These are phyloP conservation scores for Drosophila macrospina DNA, from an alignment of 2,888 invertebrate species.

Conservation along the genomic window DNA sequence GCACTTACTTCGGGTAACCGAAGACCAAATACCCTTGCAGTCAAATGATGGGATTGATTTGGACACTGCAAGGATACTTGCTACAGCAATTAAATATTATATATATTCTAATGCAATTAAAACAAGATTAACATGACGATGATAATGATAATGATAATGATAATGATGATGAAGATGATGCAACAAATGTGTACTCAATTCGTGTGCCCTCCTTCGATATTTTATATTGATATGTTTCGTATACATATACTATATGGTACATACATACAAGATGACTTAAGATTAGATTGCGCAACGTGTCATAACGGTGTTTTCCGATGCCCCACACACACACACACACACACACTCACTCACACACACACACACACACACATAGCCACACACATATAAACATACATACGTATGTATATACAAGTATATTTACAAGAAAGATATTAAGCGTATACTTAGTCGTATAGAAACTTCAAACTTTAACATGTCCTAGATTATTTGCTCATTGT, in stretches of 20 bases:
- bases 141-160: conserved; percentile 3
- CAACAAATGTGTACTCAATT: conserved; percentile 58
- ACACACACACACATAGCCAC: conserved; percentile 7
- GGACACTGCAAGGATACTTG: background rate
- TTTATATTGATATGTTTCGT: conserved; percentile 53
- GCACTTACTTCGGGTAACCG: conserved; percentile 15
- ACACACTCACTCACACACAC: conserved; percentile 5
- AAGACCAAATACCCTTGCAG: conserved; percentile 17
- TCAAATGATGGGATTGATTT: background rate
- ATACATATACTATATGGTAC: conserved; percentile 18
- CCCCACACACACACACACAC: conserved; percentile 2
- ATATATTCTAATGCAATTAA: conserved; percentile 3
- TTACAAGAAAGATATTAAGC: conserved; percentile 41
- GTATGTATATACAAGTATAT: conserved; percentile 30
- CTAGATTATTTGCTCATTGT: conserved; percentile 75
- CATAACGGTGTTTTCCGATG: conserved; percentile 25
- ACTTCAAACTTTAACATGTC: conserved; percentile 42
- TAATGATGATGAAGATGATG: conserved; percentile 2
- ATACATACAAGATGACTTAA: conserved; percentile 15
- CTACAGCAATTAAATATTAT: conserved; percentile 1
- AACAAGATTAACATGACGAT: conserved; percentile 4
- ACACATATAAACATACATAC: conserved; percentile 28
- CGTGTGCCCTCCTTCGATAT: conserved; percentile 70
- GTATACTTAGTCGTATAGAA: conserved; percentile 31
- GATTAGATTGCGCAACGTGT: conserved; percentile 23